A percentile compares a stretch with the other conserved stretches of the same genome.
These are phyloP conservation scores for Heteromurus nitidus DNA, from an alignment of 2,888 invertebrate species.

Conservation along the genomic window DNA sequence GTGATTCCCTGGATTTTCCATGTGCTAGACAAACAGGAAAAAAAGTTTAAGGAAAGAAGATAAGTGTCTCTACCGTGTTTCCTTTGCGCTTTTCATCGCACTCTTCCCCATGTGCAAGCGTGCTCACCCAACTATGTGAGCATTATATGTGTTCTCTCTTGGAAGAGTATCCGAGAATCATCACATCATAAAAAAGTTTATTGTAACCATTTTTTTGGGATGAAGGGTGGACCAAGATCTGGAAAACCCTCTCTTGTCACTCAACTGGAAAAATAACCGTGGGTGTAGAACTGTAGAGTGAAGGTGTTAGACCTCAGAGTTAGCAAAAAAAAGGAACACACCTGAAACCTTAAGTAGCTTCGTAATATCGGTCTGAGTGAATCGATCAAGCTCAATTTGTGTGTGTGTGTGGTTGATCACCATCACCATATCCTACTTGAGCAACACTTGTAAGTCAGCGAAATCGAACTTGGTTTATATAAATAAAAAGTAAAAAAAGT, in stretches of 20 bases:
- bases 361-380: slow-evolving; percentile 50
- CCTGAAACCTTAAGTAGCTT: slow-evolving; percentile 53
- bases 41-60: background rate
- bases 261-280: too few species aligned
- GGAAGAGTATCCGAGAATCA: background rate
- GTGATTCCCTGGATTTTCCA: too few species aligned
- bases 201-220: too few species aligned
- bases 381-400: slow-evolving; percentile 51
- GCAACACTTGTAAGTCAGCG: background rate
- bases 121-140: slow-evolving; percentile 6
- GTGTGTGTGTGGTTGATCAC: slow-evolving; percentile 25
- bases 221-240: too few species aligned
- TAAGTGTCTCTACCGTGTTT: background rate
- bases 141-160: too few species aligned
- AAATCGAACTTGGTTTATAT: background rate
- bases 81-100: background rate
- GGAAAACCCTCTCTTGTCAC: too few species aligned
- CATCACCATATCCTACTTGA: too few species aligned
- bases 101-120: background rate
- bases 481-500: too few species aligned
- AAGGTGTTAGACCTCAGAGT: too few species aligned
- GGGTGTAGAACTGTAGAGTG: too few species aligned
- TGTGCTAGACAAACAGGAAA: too few species aligned
- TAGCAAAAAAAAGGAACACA: slow-evolving; percentile 27
- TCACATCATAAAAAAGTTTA: background rate